Base-by-base conservation (phyloP, 2,888 invertebrate genomes). In the Megalurothrips usitatus region DNA sequence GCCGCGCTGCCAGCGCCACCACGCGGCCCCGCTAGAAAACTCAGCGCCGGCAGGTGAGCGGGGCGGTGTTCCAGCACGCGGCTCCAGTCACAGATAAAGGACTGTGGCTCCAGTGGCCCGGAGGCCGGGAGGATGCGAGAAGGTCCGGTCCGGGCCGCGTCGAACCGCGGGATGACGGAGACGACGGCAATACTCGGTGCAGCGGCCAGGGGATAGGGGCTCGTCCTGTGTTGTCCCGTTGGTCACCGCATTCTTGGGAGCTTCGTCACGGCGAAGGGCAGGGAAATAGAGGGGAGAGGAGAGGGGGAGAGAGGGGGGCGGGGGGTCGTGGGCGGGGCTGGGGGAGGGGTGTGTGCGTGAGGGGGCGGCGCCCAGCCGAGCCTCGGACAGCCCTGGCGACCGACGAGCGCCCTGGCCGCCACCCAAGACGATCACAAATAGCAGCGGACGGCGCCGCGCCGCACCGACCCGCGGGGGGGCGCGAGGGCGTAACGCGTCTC, bases 351-450 rank as follows among this genome's bases (percentile, higher is more conserved):
- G 34, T 4, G 34, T 43, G 34, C 34, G 34, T 43, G 34, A 43
- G 34, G 34, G 34, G 34, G 34, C 34, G 34, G 34, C 3, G 34
- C 3, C 6, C 3, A 17, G 58, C 19, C 14, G 19, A 6, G 58
- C 17, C 6, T 17, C 58, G 58, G 19, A 12, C 26, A 26, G 68
- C 11, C 52, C n/a, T 23, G 68, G 68, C n/a, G n/a, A n/a, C n/a
- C n/a, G 68, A 11, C 23, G 6, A 23, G 68, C 68, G 68, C 23
- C 26, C 68, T 75, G 68, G 68, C 68, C 26, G 26, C 68, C 68
- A 75, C 68, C 68, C 68, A 75, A 75, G 23, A 75, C n/a, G 23
- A 75, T 75, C 68, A 26, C 68, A 75, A 75, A 75, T 75, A 75
- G 68, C 68, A 26, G 23, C 68, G 68, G 68, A n/a, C 68, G 68